These are phyloP conservation scores for Cricetomys ansorgei DNA, from an alignment of 2,113 vertebrate genomes.

Conservation along the genomic window DNA sequence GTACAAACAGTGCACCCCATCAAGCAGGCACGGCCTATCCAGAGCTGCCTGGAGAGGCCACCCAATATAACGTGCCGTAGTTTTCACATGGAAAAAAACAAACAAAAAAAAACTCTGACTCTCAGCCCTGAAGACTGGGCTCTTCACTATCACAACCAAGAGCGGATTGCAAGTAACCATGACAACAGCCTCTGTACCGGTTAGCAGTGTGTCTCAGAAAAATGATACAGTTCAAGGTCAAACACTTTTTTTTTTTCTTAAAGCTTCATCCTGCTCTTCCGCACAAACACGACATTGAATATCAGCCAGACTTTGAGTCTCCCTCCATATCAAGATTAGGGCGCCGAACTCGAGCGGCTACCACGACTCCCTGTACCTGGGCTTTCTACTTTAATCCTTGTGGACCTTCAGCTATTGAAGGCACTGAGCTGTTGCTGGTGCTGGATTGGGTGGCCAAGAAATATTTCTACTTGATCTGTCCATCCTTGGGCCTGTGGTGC, in stretches of 20 bases:
- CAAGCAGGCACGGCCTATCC: background rate
- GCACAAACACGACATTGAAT: background rate
- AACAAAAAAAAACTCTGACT: background rate
- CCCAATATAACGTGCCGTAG: background rate
- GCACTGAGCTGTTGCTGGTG: background rate
- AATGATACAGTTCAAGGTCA: conserved; percentile 67
- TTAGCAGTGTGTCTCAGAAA: background rate
- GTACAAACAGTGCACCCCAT: background rate
- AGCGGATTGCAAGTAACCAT: conserved; percentile 49
- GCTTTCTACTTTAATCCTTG: background rate
- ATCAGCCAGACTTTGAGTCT: background rate
- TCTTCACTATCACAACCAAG: background rate
- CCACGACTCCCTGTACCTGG: background rate
- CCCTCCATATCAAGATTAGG: background rate
- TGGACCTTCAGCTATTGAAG: background rate
- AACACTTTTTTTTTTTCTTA: too few relatives aligned
- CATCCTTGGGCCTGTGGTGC: background rate
- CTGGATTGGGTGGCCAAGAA: background rate
- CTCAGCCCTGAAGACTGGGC: background rate
- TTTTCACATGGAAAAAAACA: background rate
- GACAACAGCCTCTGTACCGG: conserved; percentile 33
- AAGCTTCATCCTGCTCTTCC: background rate
- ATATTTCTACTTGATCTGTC: background rate
- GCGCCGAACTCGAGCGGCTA: background rate
- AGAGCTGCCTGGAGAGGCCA: background rate